Evolutionary conservation across 2,888 invertebrate genomes (phyloP), one percentile per base, ranked within the genome.

Genomic region (Euplagia quadripunctaria): DNA sequence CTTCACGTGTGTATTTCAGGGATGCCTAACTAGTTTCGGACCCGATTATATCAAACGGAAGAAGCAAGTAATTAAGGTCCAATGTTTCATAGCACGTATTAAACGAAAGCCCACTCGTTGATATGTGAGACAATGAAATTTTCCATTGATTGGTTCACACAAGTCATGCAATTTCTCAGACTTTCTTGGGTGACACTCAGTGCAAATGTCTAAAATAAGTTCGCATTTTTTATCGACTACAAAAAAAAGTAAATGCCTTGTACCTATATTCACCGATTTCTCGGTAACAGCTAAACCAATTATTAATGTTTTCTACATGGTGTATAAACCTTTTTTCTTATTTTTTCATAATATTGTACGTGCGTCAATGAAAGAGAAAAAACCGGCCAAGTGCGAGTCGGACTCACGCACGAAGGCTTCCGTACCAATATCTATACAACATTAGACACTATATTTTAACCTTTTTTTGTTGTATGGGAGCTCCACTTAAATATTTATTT

Each of bases 121-220:
- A 31, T 66, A 31, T 63, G 58, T 43, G 61, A 58, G n/a, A 66
- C 66, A 66, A 71, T 41, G 71, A 41, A 66, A 8, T 61, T 61
- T 71, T 71, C 61, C 49, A 66, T 61, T 61, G 66, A 31, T 61
- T 49, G 9, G 20, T 66, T 71, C 66, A 58, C 71, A 71, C 49
- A 66, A 66, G 58, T 9, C 52, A 61, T 31, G 66, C 66, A 71
- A 71, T 66, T 71, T 66, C 17, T 31, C 58, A 55, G 14, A 58
- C 58, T 41, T n/a, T 64, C 58, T 46, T 20, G 16, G 31, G 14
- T 55, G 55, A 65, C n/a, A 61, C 41, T 31, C 61, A 51, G 17
- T 61, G 69, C 20, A 41, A 58, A 46, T 31, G 17, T 46, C 6
- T 70, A 70, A 51, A 64, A 64, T 31, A 64, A 70, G n/a, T 11